These are phyloP conservation scores for Lasiurus cinereus DNA, from an alignment of 2,113 vertebrate species.

Conservation along the genomic window DNA sequence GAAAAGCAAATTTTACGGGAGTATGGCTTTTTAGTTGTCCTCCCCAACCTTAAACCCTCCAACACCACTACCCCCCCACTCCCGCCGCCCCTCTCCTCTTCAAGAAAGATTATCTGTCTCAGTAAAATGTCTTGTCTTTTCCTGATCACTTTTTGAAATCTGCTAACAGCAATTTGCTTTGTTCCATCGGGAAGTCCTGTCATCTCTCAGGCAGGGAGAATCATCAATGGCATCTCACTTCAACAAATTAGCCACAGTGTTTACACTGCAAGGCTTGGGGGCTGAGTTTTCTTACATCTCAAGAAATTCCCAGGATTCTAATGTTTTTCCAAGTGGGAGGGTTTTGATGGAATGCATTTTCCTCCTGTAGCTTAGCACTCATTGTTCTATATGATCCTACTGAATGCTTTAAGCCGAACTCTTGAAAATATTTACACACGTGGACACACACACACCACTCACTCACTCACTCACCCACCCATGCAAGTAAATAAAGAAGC, in stretches of 20 bases:
- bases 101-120: conserved; percentile 78
- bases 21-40: conserved; percentile 62
- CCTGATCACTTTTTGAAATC: conserved; percentile 64
- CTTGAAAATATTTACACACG: conserved; percentile 8
- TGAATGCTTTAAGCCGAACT: conserved; percentile 39
- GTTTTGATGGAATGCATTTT: conserved; percentile 60
- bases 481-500: background rate
- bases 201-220: conserved; percentile 78
- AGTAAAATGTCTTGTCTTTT: conserved; percentile 71
- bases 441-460: background rate
- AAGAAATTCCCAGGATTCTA: conserved; percentile 82
- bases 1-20: conserved; percentile 32
- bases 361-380: conserved; percentile 57
- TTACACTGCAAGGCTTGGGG: conserved; percentile 73
- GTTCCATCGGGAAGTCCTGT: conserved; percentile 74
- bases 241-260: conserved; percentile 83
- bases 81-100: background rate
- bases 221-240: conserved; percentile 82
- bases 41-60: too few relatives aligned
- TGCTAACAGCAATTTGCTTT: conserved; percentile 63
- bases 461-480: background rate
- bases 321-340: conserved; percentile 73
- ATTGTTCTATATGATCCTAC: conserved; percentile 29
- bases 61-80: background rate
- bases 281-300: conserved; percentile 66